Evolutionary conservation across 92 coral and sea anemone species (phyloP), one percentile per base, ranked within the genome.

Genomic region (Heliopora coerulea): DNA sequence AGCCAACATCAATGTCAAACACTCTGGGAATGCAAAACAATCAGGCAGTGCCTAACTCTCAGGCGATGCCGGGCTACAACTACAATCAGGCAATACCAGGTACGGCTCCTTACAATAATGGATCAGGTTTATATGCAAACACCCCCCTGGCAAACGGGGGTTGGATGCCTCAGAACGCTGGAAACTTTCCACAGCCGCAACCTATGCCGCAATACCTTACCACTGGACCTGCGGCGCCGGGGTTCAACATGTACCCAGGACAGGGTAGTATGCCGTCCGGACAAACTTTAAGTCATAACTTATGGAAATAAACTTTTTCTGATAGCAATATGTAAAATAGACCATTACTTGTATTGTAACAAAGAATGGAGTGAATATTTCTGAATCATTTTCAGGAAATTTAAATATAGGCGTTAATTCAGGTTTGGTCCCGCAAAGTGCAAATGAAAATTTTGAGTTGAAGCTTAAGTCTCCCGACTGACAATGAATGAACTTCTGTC

Each of bases 201-300:
- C 97, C 86, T 11, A 40, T 50, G 7, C 89, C 86, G 29, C 91
- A 81, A 75, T 93, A 44, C 50, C 69, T 91, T 32, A 87, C 88
- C 37, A 88, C 91, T 1, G 98, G 95, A 8, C 95, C 98, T 28
- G n/a, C 85, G 3, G 82, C 70, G 15, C 83, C 75, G 63, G 73
- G 74, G 3, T 80, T 75, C 44, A 82, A 46, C 32, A 81, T 81
- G 89, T 87, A 72, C 59, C 96, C 86, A 13, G 76, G 79, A 80
- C 87, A 83, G 33, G 63, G 79, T 0, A 74, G 78, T 15, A 83
- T 87, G 9, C 79, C 86, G 21, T 83, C 93, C 7, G 98, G 98
- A 28, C 98, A 93, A 63, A 93, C 98, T 1, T 78, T 93, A 8
- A 93, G 96, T 26, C 83, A 84, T 63, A 95, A 91, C 59, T 68